Base-by-base conservation (phyloP, 2,888 invertebrate genomes). In the Rhamphomyia laevipes region DNA sequence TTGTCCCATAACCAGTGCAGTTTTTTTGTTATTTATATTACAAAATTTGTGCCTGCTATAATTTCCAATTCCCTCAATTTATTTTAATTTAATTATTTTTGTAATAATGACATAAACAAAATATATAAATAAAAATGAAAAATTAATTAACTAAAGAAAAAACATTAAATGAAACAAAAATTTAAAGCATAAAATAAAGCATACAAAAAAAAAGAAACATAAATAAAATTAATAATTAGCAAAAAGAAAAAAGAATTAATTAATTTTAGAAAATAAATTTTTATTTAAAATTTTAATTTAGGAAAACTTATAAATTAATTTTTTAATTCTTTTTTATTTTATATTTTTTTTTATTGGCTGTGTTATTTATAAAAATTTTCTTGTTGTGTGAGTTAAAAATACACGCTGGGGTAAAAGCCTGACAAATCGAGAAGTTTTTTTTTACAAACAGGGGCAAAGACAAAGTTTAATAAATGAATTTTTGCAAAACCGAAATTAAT, bases 391-490 rank as follows among this genome's bases (percentile, higher is more conserved):
- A 42, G n/a, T 42, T 38, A 42, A 23, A 21, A 42, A 15, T 11
- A n/a, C n/a, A 43, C 48, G 47, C 50, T 50, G 62, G 62, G 63
- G 60, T 59, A 60, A 70, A 70, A 70, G 71, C 70, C 70, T 70
- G 67, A 65, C 70, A 70, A 70, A 68, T 70, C 71, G 70, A 70
- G 70, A 70, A 69, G 67, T 63, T 61, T 63, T 59, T 62, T 61
- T 54, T 45, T 57, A 41, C 45, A 47, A 55, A 53, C 57, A 62
- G 66, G 66, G 59, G 52, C 58, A 61, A n/a, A 61, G 62, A 64
- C 59, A 54, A 49, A 46, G 56, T 63, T 67, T 65, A 65, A 62
- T 57, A 61, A 62, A 64, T 58, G 59, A 63, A 45, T 31, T 43
- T 37, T 45, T 23, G 35, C 18, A 18, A 35, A 7, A 35, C 23